Conservation (phyloP, 2,113 vertebrate species). For the Apus apus region DNA sequence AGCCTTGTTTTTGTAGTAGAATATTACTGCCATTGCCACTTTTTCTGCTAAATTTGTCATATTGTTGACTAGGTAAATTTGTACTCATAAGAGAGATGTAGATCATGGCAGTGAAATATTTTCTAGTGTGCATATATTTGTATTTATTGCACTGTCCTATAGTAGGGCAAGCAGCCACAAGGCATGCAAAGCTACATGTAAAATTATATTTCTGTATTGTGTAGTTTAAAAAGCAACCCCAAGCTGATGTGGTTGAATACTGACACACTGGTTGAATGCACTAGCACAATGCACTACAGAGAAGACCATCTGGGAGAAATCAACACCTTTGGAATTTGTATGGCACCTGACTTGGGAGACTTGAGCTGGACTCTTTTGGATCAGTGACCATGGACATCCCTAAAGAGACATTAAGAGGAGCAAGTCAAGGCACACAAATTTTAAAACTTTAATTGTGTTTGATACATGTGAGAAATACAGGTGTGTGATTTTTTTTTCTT, state of each 20-base stretch:
- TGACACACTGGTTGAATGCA: slow-evolving; percentile 63
- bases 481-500: not conserved
- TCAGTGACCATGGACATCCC: slow-evolving; percentile 20
- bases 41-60: slow-evolving; percentile 65
- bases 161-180: slow-evolving; percentile 61
- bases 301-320: slow-evolving; percentile 61
- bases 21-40: slow-evolving; percentile 61
- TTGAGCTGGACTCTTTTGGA: not conserved
- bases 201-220: slow-evolving; percentile 67
- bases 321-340: slow-evolving; percentile 38
- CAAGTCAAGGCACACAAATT: slow-evolving; percentile 15
- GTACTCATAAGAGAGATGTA: slow-evolving; percentile 57
- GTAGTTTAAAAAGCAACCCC: slow-evolving; percentile 40
- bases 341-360: slow-evolving; percentile 51
- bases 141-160: slow-evolving; percentile 74
- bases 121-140: slow-evolving; percentile 71
- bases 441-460: slow-evolving; percentile 20
- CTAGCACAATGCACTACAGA: slow-evolving; percentile 60
- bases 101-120: slow-evolving; percentile 61
- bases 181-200: slow-evolving; percentile 58
- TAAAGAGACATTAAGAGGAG: slow-evolving; percentile 27
- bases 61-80: slow-evolving; percentile 70
- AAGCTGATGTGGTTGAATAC: slow-evolving; percentile 32
- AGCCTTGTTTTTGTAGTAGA: slow-evolving; percentile 71
- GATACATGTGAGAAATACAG: not conserved